Base-by-base conservation (phyloP, 1,140 invertebrate genomes). In the Contarinia nasturtii region DNA sequence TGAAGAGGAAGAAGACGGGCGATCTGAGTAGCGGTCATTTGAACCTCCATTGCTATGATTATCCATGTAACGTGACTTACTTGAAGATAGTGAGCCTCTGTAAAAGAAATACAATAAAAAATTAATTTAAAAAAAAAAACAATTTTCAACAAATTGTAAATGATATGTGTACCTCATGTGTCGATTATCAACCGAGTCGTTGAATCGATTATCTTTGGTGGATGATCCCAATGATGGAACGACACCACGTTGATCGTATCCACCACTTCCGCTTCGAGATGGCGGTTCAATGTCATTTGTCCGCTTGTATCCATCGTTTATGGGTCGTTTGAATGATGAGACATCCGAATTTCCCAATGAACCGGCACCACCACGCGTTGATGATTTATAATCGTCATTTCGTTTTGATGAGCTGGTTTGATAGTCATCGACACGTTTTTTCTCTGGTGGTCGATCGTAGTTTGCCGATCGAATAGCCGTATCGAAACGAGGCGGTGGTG, bases 401-500 rank as follows among this genome's bases (percentile, higher is more conserved):
- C 55, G 33, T 46, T 60, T 60, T 22, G 37, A 52, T 3, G 60
- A 55, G 22, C 57, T 51, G 20, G 54, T 14, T 7, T 57, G 3
- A 40, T 58, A 63, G 12, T 63, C 60, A 18, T 63, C 60, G 14
- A 60, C 53, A 1, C 43, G 43, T 33, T 44, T 44, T 19, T 44
- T 44, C 7, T 44, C 43, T 3, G 43, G 14, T 33, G 43, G 14
- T 18, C 43, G 20, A 12, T 44, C 43, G n/a, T 27, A 44, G 7
- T n/a, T 12, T 3, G 21, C 2, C 27, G 43, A 27, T n/a, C 43
- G 43, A 33, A 63, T 50, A 34, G 52, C 54, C 7, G 59, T 45
- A 53, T 64, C 61, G 47, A 64, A 64, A 33, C 61, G 52, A 17
- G 61, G 61, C 15, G 61, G 61, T 15, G 63, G 60, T 37, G 66